A percentile compares a stretch with the other conserved stretches of the same genome.
Evolutionary conservation across 2,797 vertebrate genomes (phyloP).

Genomic region (Coreius guichenoti): DNA sequence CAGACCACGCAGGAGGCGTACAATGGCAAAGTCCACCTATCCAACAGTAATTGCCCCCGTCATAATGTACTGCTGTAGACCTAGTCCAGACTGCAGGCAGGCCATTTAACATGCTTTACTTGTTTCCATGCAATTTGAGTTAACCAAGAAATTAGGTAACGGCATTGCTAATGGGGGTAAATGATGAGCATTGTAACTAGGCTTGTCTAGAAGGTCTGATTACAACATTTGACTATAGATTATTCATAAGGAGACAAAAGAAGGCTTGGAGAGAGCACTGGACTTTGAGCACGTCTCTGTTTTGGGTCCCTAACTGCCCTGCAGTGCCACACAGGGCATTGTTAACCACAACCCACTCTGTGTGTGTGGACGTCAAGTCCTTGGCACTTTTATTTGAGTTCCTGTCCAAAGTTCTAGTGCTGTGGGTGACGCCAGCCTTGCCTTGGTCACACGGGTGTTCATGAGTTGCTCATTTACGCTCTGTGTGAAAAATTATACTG

Average conservation of each 20-base stretch:
- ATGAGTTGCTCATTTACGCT: constrained; percentile 26
- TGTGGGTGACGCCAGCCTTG: constrained; percentile 56
- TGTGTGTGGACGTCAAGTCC: constrained; percentile 59
- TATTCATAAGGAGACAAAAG: constrained; percentile 79
- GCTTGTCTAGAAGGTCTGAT: constrained; percentile 72
- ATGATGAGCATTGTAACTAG: constrained; percentile 73
- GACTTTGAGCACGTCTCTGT: constrained; percentile 68
- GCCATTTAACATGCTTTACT: constrained; percentile 74
- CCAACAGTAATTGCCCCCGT: constrained; percentile 54
- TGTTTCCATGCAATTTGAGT: constrained; percentile 78
- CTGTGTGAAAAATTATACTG: constrained; percentile 32
- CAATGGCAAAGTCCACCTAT: constrained; percentile 66
- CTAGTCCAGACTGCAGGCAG: constrained; percentile 66
- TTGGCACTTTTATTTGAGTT: constrained; percentile 61
- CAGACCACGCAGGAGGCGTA: constrained; percentile 52
- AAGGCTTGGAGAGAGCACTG: constrained; percentile 65
- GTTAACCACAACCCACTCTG: constrained; percentile 59
- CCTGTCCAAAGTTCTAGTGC: constrained; percentile 60
- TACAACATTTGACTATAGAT: constrained; percentile 75
- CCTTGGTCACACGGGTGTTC: constrained; percentile 30
- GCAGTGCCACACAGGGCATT: constrained; percentile 56
- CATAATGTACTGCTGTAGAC: constrained; percentile 59
- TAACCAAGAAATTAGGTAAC: constrained; percentile 80
- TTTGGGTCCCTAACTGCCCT: constrained; percentile 62
- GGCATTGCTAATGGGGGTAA: constrained; percentile 73